Base-by-base conservation (phyloP, 2,888 invertebrate genomes). In the Epiblema foenella region DNA sequence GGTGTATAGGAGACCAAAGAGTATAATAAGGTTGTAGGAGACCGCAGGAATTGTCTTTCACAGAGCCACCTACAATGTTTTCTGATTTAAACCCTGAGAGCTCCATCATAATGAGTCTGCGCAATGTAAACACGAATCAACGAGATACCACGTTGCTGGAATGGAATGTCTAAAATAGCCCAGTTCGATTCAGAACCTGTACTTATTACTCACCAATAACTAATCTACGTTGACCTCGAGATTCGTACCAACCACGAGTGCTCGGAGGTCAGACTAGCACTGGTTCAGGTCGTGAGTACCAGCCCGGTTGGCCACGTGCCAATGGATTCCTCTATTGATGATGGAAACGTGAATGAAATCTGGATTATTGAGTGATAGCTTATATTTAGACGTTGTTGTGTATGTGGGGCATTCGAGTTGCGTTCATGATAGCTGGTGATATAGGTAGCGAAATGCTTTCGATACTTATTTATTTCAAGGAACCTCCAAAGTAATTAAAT, bases 311-410 rank as follows among this genome's bases (percentile, higher is more conserved):
- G 71, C 46, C 0, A 18, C 4, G 17, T 3, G 37, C 71, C 71
- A 71, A 24, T 9, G 29, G 52, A 59, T 58, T 51, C 10, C 49
- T 39, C 59, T 33, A 66, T 57, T 29, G 71, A 71, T 67, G 29
- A 56, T 49, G 24, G 60, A 49, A 52, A 18, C 5, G 17, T 71
- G 71, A 71, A 71, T 71, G 56, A 66, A 70, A 63, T 17, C 18
- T 24, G 54, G 4, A 20, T 60, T 60, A 29, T 49, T 49, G 29
- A 46, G 60, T 37, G n/a, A 33, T 46, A 11, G 17, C 17, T 10
- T 37, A 57, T 57, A 37, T 15, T 37, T n/a, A 37, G 33, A 17
- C 18, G 18, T 17, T 18, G 51, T 2, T 51, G 17, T 51, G 11
- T 18, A 18, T 11, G 8, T 18, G 2, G 18, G 18, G 51, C 18